Evolutionary conservation across 2,888 invertebrate species (phyloP).

Genomic region (Daptonema setosum): DNA sequence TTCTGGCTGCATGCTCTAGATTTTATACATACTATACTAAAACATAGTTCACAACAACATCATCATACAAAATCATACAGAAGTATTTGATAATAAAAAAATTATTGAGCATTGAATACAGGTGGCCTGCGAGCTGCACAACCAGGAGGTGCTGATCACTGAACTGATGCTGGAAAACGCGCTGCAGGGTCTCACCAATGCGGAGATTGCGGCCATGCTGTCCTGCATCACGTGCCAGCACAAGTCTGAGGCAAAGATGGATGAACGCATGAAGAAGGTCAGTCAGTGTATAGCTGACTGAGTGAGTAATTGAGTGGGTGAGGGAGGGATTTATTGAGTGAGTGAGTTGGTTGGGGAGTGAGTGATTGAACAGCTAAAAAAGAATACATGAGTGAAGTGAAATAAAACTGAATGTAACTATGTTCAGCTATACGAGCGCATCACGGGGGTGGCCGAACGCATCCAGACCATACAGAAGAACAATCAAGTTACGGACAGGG

Average conservation of each 20-base stretch:
- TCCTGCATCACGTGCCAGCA: slow-evolving; percentile 81
- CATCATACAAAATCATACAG: too few relatives aligned
- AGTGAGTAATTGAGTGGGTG: too few relatives aligned
- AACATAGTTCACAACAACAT: too few relatives aligned
- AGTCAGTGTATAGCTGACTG: not conserved
- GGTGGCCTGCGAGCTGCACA: slow-evolving; percentile 62
- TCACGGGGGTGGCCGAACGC: slow-evolving; percentile 33
- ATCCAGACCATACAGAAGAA: slow-evolving; percentile 25
- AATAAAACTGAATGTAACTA: too few relatives aligned
- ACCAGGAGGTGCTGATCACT: slow-evolving; percentile 62
- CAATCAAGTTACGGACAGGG: slow-evolving; percentile 6
- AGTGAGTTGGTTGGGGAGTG: too few relatives aligned
- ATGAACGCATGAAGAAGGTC: not conserved
- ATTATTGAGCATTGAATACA: too few relatives aligned
- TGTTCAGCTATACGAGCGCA: slow-evolving; percentile 47
- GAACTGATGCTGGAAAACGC: slow-evolving; percentile 75
- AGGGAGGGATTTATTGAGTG: too few relatives aligned
- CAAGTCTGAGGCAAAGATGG: slow-evolving; percentile 36
- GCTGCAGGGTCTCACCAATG: slow-evolving; percentile 46
- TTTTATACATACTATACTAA: too few relatives aligned
- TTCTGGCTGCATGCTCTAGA: too few relatives aligned
- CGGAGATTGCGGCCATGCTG: slow-evolving; percentile 76
- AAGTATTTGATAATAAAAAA: too few relatives aligned
- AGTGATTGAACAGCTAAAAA: too few relatives aligned
- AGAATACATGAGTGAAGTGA: too few relatives aligned